A percentile compares a stretch with the other conserved stretches of the same genome.
These are phyloP conservation scores for Agonum fuliginosum DNA, from an alignment of 2,888 invertebrate species.

Conservation along the genomic window DNA sequence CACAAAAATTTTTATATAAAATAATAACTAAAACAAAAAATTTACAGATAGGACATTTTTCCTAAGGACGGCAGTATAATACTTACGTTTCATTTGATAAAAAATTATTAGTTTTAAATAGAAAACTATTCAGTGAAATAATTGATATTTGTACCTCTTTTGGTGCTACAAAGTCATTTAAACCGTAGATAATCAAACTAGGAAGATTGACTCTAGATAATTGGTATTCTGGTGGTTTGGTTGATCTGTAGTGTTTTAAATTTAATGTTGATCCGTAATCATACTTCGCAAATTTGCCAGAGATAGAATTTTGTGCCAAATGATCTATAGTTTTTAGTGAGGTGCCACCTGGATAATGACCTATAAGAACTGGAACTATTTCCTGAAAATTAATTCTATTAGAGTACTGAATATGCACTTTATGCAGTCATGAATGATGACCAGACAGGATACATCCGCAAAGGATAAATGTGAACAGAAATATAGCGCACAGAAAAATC, in stretches of 20 bases:
- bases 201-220: conserved; percentile 73
- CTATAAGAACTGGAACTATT: conserved; percentile 69
- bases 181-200: conserved; percentile 75
- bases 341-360: conserved; percentile 75
- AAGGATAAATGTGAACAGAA: no score
- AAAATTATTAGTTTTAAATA: neutral
- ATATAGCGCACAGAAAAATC: no score
- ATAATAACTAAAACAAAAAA: neutral
- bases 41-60: no score
- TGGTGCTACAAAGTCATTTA: conserved; percentile 77
- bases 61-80: no score
- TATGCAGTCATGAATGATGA: neutral
- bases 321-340: conserved; percentile 74
- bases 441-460: no score
- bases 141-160: conserved; percentile 70
- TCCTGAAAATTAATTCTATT: conserved; percentile 9
- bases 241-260: conserved; percentile 72
- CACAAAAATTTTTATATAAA: conserved; percentile 42
- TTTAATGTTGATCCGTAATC: conserved; percentile 74
- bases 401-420: neutral
- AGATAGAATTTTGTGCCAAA: conserved; percentile 73
- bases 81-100: neutral
- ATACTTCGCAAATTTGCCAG: conserved; percentile 74
- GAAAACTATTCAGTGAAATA: neutral
- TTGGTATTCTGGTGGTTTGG: conserved; percentile 75